These are phyloP conservation scores for Rhimphoctona megacephalus DNA, from an alignment of 2,888 invertebrate species.

Conservation along the genomic window DNA sequence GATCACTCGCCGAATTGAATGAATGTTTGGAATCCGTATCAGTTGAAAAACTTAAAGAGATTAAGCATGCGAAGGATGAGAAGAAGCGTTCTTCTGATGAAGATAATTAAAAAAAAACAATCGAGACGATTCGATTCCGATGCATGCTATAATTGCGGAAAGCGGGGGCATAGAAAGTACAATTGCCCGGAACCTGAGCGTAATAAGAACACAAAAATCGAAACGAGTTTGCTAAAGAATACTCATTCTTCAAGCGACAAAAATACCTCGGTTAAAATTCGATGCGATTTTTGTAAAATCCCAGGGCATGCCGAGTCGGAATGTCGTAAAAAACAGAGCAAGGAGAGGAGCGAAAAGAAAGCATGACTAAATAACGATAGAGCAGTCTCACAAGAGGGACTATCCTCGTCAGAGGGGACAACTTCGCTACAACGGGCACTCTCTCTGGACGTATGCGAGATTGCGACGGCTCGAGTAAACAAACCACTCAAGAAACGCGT, in stretches of 20 bases:
- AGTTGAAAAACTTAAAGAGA: constrained; percentile 20
- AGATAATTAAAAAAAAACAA: neutral
- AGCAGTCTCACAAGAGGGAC: neutral
- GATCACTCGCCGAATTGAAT: no score
- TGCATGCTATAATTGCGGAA: constrained; percentile 13
- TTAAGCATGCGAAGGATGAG: neutral
- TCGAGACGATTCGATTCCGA: neutral
- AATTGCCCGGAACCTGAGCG: neutral
- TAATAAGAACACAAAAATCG: neutral
- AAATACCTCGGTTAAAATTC: neutral
- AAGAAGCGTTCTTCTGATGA: neutral
- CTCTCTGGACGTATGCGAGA: neutral
- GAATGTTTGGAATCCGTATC: neutral
- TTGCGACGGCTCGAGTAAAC: neutral
- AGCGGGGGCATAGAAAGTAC: constrained; percentile 5
- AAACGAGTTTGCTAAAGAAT: constrained; percentile 35
- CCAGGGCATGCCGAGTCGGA: constrained; percentile 22
- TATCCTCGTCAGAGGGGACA: neutral
- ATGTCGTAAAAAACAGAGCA: constrained; percentile 50
- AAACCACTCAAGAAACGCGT: constrained; percentile 65
- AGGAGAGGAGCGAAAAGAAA: constrained; percentile 7
- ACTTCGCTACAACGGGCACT: neutral
- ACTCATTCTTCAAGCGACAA: neutral
- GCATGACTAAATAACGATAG: constrained; percentile 31
- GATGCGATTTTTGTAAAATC: constrained; percentile 37